Base-by-base conservation (phyloP, 1,140 invertebrate species). In the Lordiphosa clarofinis region DNA sequence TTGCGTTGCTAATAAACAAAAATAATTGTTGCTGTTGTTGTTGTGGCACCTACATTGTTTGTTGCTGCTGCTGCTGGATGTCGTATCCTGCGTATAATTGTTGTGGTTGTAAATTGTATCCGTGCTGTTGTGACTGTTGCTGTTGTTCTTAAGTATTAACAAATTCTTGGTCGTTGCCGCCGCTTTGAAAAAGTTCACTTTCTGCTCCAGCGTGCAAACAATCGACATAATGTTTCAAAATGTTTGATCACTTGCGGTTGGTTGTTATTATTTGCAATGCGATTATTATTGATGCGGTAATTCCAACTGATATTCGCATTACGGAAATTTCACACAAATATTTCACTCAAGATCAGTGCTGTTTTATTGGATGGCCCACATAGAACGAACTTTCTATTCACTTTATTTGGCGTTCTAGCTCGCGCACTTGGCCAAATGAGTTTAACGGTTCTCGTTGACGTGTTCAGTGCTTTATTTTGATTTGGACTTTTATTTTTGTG, bases 181-280 rank as follows among this genome's bases (percentile, higher is more conserved):
- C 57, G 74, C 73, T 69, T 87, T 81, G 11, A 82, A 82, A 54
- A 86, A 70, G 56, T 79, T 86, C 67, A 87, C 73, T 65, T 86
- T 87, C 38, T 71, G 75, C 46, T 87, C 75, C 55, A 86, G 63
- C 37, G 86, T 87, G 49, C 79, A 73, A 37, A 87, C 86, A 82
- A 87, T 87, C 72, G 79, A 86, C 86, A 87, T 87, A 86, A 81
- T 87, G 65, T 76, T 64, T 68, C 11, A 4, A 13, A 24, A 49
- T 33, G 50, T 35, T 44, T 49, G n/a, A 52, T 58, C 46, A 55
- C 61, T 49, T 33, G 46, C 55, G 49, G 56, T 54, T 36, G 58
- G 58, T 46, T 46, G 31, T 33, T 57, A 28, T 67, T 38, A 36
- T 38, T 11, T 35, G 28, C 42, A 46, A 46, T 56, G 28, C 33